Base-by-base conservation (phyloP, 2,888 invertebrate species). In the Mallateleia sp. region DNA sequence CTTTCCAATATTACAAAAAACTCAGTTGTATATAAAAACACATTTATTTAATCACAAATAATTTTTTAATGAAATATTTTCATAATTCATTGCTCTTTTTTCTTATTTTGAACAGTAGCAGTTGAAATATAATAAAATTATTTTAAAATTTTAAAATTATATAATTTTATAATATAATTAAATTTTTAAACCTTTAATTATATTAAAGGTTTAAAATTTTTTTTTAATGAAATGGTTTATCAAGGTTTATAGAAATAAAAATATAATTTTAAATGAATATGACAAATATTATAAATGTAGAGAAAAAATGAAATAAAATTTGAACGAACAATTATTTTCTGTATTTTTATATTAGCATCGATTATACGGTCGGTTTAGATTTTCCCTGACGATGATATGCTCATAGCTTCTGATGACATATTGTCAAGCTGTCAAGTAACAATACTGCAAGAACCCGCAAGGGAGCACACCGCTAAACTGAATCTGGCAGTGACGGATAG, bases 401-500 rank as follows among this genome's bases (percentile, higher is more conserved):
- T 79, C 69, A 60, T 69, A 67, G 83, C 77, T 80, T 80, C 79
- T 79, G 79, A 85, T 85, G 85, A 85, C 85, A 80, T 75, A 80
- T 85, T 85, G 85, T 85, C 85, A 85, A 85, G 58, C 81, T 85
- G 85, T 85, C 85, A 81, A 85, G 85, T 81, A 85, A 72, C 85
- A 77, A 81, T 77, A 77, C 71, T 85, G 81, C 85, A 85, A 85
- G 85, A 85, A 85, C 66, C 81, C 80, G 45, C 66, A 60, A 77
- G 80, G 81, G 85, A 66, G 77, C 64, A n/a, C 67, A 66, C 67
- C 72, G 66, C 86, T 77, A 78, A 86, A 82, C 86, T 86, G 86
- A 86, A 86, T 86, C 86, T 86, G 86, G 86, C 86, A 86, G 81
- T 86, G 86, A 82, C 86, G 74, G 82, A 82, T 82, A 82, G 78